These are phyloP conservation scores for Chloropsis hardwickii DNA, from an alignment of 2,113 vertebrate genomes.

Conservation along the genomic window DNA sequence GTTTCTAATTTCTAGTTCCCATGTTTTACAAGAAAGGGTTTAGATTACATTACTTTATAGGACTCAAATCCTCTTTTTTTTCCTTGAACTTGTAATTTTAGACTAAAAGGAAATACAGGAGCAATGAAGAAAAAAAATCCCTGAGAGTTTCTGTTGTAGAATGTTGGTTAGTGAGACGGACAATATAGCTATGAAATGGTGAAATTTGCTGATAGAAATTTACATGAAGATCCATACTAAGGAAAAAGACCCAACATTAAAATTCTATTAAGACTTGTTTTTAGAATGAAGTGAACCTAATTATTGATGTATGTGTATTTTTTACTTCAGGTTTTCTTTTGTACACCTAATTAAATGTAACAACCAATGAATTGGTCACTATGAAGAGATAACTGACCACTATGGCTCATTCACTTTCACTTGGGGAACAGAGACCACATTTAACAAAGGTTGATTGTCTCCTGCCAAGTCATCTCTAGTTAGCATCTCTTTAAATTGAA, in stretches of 20 bases:
- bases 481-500: constrained; percentile 8
- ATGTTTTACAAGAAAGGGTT: background rate
- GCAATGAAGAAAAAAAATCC: background rate
- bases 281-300: constrained; percentile 26
- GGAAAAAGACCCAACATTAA: background rate
- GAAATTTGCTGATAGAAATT: background rate
- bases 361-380: constrained; percentile 8
- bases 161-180: background rate
- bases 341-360: constrained; percentile 22
- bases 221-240: background rate
- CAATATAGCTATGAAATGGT: background rate
- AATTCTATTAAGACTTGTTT: background rate
- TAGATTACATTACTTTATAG: background rate
- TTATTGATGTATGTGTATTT: constrained; percentile 26
- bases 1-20: background rate
- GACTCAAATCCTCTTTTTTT: background rate
- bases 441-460: constrained; percentile 1
- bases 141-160: background rate
- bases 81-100: background rate
- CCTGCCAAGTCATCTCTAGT: background rate
- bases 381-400: constrained; percentile 23
- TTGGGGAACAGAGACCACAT: background rate
- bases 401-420: background rate
- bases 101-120: background rate
- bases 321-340: background rate